phyloP scores from a whole-genome alignment of 1,140 invertebrate genomes.

The Drosophila pachea region DNA sequence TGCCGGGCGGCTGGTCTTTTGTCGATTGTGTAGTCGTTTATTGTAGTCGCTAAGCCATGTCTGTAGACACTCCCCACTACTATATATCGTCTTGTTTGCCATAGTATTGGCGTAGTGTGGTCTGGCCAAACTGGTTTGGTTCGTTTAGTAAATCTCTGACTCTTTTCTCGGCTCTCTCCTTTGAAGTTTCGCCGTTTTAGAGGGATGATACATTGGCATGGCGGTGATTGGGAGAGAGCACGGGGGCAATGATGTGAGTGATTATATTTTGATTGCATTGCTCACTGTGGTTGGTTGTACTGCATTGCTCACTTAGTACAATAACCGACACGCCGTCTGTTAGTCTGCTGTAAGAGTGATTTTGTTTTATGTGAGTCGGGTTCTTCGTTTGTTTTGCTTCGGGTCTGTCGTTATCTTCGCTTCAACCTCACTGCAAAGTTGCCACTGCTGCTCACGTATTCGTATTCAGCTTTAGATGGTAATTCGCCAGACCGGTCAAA shows the following conservation, averaged over 20 bases:
- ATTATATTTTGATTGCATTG: conserved; percentile 78
- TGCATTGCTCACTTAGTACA: conserved; percentile 77
- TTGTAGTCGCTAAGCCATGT: conserved; percentile 42
- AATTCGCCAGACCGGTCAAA: conserved; percentile 69
- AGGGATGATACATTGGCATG: conserved; percentile 76
- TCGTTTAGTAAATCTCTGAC: conserved; percentile 75
- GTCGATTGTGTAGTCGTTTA: conserved; percentile 42
- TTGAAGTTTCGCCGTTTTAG: conserved; percentile 74
- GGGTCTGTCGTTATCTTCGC: conserved; percentile 75
- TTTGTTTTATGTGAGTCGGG: conserved; percentile 59
- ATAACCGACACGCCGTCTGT: conserved; percentile 74
- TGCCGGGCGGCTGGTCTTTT: conserved; percentile 64
- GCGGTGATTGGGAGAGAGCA: conserved; percentile 76
- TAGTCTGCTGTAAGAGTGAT: conserved; percentile 76
- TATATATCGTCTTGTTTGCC: conserved; percentile 50
- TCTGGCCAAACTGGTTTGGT: conserved; percentile 68
- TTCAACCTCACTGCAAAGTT: conserved; percentile 54
- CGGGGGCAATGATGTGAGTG: conserved; percentile 77
- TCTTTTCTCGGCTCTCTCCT: conserved; percentile 73
- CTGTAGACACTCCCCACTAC: conserved; percentile 43
- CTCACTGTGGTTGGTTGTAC: conserved; percentile 77
- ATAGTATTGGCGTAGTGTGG: conserved; percentile 34
- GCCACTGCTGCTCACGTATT: conserved; percentile 62
- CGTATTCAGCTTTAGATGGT: conserved; percentile 74
- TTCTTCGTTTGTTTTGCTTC: conserved; percentile 75